Base-by-base conservation (phyloP, 2,888 invertebrate species). In the Luperina testacea region DNA sequence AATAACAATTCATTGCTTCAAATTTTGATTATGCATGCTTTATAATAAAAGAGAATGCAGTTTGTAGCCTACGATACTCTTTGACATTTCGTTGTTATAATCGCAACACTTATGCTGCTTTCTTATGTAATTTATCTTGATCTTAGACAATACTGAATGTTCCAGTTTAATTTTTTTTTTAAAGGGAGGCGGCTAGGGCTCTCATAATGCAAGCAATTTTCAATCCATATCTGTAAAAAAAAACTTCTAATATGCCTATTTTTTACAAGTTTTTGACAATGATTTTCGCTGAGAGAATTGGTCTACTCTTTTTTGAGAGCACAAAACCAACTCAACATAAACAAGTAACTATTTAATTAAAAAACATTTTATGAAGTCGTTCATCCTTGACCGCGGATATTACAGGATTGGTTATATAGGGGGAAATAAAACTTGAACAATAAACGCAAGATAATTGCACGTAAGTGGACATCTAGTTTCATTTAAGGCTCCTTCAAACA, bases 341-440 rank as follows among this genome's bases (percentile, higher is more conserved):
- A 45, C 5, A 32, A n/a, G 11, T 72, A 45, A 24, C 7, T 27
- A 0, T 0, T 20, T 51, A 27, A 76, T 72, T 32, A 1, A 8
- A 63, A 45, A 53, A 72, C 15, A 38, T 57, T 38, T 38, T 48
- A 65, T 73, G 15, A 8, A 57, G 32, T 38, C 0, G 45, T 70
- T 72, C 42, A n/a, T 77, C 72, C 77, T 73, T 82, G 82, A 72
- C 77, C 59, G 7, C 24, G 9, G 45, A 45, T 8, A 71, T 7
- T 38, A 17, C 32, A 57, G 53, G 9, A 67, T 80, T 59, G 57
- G 9, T 42, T 3, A 24, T 1, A 59, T 27, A 75, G 17, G 9
- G 4, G 53, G 53, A 81, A 57, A 42, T 45, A 48, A 77, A 81
- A 82, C 82, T 73, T 48, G 78, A 82, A 73, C 27, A 73, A 82